Conservation (phyloP, 2,113 vertebrate genomes). For the Sitta europaea region DNA sequence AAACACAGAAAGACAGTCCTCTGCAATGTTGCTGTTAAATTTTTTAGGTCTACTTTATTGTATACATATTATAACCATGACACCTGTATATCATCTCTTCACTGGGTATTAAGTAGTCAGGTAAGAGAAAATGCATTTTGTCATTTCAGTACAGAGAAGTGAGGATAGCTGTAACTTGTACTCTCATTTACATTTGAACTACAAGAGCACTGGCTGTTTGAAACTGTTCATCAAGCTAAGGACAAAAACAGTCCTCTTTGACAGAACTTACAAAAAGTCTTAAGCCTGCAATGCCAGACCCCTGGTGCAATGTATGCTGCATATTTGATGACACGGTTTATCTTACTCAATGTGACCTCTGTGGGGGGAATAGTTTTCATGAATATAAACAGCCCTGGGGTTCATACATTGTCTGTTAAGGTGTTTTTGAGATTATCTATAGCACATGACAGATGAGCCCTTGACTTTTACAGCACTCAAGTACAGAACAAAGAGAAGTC, state of each 20-base stretch:
- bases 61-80: not conserved
- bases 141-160: conserved; percentile 9
- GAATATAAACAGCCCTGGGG: conserved; percentile 59
- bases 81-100: not conserved
- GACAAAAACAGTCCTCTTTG: conserved; percentile 11
- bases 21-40: not conserved
- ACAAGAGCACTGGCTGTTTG: not conserved
- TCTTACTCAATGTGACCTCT: conserved; percentile 55
- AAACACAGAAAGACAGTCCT: not conserved
- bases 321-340: conserved; percentile 54
- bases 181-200: conserved; percentile 49
- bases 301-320: conserved; percentile 3
- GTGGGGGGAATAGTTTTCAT: conserved; percentile 40
- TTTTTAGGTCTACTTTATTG: not conserved
- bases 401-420: conserved; percentile 51
- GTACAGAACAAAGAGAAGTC: conserved; percentile 55
- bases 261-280: not conserved
- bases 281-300: not conserved
- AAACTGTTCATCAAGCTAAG: not conserved
- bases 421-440: conserved; percentile 64
- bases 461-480: conserved; percentile 44
- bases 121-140: conserved; percentile 19
- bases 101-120: not conserved
- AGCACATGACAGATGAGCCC: conserved; percentile 61
- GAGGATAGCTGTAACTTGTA: not conserved